A percentile compares a stretch with the other conserved stretches of the same genome.
Conservation (phyloP, 2,113 vertebrate genomes). For the Coregonus clupeaformis region DNA sequence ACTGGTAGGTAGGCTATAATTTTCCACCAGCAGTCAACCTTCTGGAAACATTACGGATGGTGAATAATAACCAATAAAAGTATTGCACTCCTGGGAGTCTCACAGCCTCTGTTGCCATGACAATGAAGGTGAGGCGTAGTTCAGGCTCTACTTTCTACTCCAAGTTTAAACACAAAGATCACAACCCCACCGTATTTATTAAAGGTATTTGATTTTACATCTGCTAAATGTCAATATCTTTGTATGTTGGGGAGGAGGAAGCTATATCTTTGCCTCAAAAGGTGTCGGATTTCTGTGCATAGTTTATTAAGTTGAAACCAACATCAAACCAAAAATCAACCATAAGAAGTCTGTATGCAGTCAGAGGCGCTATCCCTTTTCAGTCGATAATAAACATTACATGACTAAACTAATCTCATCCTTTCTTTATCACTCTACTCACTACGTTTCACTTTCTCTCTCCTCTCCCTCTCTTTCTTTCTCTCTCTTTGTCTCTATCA, state of each 20-base stretch:
- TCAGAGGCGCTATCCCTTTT: conserved; percentile 42
- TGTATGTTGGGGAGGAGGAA: not conserved
- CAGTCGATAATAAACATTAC: conserved; percentile 51
- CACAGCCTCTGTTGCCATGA: conserved; percentile 7
- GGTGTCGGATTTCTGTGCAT: not conserved
- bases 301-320: not conserved
- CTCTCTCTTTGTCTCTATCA: not conserved
- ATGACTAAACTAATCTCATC: conserved; percentile 49
- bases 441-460: conserved; percentile 47
- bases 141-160: not conserved
- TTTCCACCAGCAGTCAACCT: not conserved
- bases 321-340: not conserved
- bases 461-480: conserved; percentile 19
- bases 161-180: not conserved
- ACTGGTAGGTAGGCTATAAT: not conserved
- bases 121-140: conserved; percentile 8
- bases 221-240: not conserved
- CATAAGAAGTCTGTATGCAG: not conserved
- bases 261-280: not conserved
- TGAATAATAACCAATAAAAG: conserved; percentile 14
- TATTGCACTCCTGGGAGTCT: not conserved
- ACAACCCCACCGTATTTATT: not conserved
- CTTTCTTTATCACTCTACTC: conserved; percentile 48
- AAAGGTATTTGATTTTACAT: conserved; percentile 4
- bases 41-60: not conserved